Evolutionary conservation across 2,888 invertebrate genomes (phyloP), one percentile per base, ranked within the genome.

Genomic region (Acholoe squamosa): DNA sequence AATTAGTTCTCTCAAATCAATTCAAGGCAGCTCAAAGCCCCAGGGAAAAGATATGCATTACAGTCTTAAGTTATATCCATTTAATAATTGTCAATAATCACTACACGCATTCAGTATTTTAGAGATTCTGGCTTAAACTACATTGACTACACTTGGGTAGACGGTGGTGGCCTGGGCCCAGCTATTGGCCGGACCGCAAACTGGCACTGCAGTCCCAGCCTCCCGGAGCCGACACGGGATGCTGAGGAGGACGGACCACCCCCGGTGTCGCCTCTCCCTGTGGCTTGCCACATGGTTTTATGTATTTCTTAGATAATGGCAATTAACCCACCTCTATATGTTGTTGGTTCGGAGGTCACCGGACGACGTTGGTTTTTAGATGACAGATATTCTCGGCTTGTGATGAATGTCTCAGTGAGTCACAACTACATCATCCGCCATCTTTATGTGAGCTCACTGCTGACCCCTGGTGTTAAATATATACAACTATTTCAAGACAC

Each of bases 321-420:
- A 19, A 31, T 5, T 34, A 0, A 43, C 80, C 25, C 25, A 80
- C 80, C 80, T 43, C 80, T 80, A 80, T 43, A 80, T 80, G 33
- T 33, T 80, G 80, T 80, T 19, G 33, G 33, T 43, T 19, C 7
- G 5, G 43, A 10, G n/a, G 33, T 43, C 80, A 43, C 80, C 1
- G 25, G 43, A 76, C 25, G 76, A 31, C 28, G 25, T 25, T 76
- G 25, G 33, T 80, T 34, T 34, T 80, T 12, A 43, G 80, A 22
- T 43, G 80, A 16, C 33, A 80, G 80, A 43, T 43, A n/a, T 34
- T 43, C 43, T 16, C 22, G 43, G 80, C 25, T 33, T 34, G 43
- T 33, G 43, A 80, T 80, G 80, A 80, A 80, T 33, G 71, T 25
- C 71, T 71, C 43, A 80, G 33, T 80, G 33, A 43, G 80, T 80